Evolutionary conservation across 1,140 invertebrate genomes (phyloP), one percentile per base, ranked within the genome.

Genomic region (Drosophila ercepeae): DNA sequence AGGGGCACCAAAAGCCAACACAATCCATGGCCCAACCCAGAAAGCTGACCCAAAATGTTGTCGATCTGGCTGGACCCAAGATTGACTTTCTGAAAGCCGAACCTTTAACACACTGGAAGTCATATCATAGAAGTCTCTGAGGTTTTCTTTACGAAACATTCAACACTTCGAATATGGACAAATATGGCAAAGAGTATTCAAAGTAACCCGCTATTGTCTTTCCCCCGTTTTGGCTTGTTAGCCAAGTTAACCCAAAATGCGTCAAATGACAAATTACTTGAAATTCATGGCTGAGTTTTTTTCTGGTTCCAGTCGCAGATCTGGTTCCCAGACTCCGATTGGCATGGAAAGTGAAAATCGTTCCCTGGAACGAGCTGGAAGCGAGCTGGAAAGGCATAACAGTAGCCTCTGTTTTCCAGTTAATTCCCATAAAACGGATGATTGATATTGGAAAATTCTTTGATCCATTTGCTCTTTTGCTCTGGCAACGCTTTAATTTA

Each of bases 181-280:
- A 25, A 25, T 7, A 6, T 4, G 23, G 5, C 23, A 6, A 25
- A 25, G 27, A 27, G 27, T 27, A 8, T 57, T 63, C n/a, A n/a
- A n/a, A n/a, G n/a, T n/a, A n/a, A n/a, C n/a, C n/a, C n/a, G n/a
- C n/a, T n/a, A n/a, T n/a, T n/a, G 21, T 21, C 21, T 4, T 21
- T 21, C 21, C n/a, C n/a, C n/a, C n/a, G n/a, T n/a, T n/a, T 21
- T 4, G 21, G 72, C 81, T 86, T 78, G 81, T 86, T 86, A 9
- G 29, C 9, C 29, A 32, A 32, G 29, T 11, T 32, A 32, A 86
- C 55, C 81, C 81, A 39, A 86, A 84, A 84, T 79, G 72, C 81
- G 81, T 84, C 76, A 79, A 86, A 84, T 84, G 81, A 86, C 81
- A 84, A 84, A 84, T 84, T 76, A 81, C 79, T 86, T 73, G 61